Evolutionary conservation across 2,888 invertebrate species (phyloP).

Genomic region (Cephalotes varians): DNA sequence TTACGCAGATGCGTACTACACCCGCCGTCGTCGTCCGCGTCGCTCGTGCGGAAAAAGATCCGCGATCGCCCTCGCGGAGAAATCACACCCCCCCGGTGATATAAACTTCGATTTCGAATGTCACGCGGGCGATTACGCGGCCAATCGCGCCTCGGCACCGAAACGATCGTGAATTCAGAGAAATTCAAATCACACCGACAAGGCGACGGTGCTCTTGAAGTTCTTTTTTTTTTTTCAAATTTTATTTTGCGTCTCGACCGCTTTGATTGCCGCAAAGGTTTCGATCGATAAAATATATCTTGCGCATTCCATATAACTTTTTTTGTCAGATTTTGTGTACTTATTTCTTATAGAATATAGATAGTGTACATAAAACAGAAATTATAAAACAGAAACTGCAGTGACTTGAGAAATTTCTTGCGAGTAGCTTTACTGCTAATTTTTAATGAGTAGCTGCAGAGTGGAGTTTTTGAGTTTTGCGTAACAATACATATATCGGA

Average conservation of each 20-base stretch:
- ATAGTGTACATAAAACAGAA: not conserved
- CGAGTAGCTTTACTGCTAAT: not conserved
- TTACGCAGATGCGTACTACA: not conserved
- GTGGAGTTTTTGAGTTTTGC: not conserved
- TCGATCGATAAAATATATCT: not conserved
- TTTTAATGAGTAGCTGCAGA: constrained; percentile 2
- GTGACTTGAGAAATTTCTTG: not conserved
- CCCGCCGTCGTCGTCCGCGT: not conserved
- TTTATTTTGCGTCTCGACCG: not conserved
- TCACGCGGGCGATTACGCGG: constrained; percentile 17
- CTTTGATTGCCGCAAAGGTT: not conserved
- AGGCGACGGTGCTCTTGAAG: not conserved
- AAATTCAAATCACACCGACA: not conserved
- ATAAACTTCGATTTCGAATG: constrained; percentile 11
- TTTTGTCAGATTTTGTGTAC: constrained; percentile 3
- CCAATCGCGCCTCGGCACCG: constrained; percentile 12
- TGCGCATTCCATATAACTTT: not conserved
- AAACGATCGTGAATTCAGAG: not conserved
- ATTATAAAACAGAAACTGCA: not conserved
- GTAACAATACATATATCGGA: constrained; percentile 4
- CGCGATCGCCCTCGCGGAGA: not conserved
- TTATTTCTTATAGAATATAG: not conserved
- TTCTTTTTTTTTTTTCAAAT: not conserved
- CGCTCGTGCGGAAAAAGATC: not conserved
- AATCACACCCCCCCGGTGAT: not conserved